Conservation (phyloP, 1,140 invertebrate species). For the Elymnias hypermnestra region DNA sequence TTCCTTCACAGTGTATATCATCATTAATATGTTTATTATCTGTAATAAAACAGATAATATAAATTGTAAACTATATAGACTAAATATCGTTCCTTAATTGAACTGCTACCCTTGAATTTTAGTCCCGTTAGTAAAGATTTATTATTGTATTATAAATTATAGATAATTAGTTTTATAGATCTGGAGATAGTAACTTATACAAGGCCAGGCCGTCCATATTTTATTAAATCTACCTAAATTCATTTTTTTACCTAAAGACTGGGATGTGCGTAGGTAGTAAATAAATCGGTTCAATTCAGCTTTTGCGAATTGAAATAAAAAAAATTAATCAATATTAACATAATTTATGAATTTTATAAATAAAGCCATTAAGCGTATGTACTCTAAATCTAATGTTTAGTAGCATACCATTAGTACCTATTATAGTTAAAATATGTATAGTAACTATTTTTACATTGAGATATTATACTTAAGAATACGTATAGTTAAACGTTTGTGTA, state of each 20-base stretch:
- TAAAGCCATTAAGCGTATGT: slow-evolving; percentile 34
- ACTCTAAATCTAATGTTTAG: slow-evolving; percentile 32
- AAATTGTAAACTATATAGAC: slow-evolving; percentile 29
- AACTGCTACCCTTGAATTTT: slow-evolving; percentile 19
- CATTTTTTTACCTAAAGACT: slow-evolving; percentile 45
- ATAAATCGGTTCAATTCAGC: slow-evolving; percentile 5
- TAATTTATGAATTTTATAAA: slow-evolving; percentile 19
- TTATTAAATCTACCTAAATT: slow-evolving; percentile 49
- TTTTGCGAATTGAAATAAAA: background rate
- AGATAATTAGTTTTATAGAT: background rate
- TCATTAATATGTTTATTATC: too few species aligned
- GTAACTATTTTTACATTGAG: slow-evolving; percentile 65
- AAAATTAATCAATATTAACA: slow-evolving; percentile 8
- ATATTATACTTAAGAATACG: slow-evolving; percentile 41
- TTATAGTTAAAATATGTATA: slow-evolving; percentile 34
- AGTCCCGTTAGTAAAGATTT: slow-evolving; percentile 23
- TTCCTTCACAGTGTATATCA: too few species aligned
- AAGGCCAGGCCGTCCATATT: slow-evolving; percentile 69
- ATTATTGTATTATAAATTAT: slow-evolving; percentile 11
- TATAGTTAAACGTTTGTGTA: slow-evolving; percentile 59
- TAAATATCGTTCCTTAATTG: slow-evolving; percentile 21
- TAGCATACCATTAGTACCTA: slow-evolving; percentile 42
- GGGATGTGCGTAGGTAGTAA: slow-evolving; percentile 20
- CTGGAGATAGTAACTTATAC: slow-evolving; percentile 1
- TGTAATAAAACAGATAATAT: too few species aligned